These are phyloP conservation scores for Drosophila parvula DNA, from an alignment of 1,140 invertebrate species.

Conservation along the genomic window DNA sequence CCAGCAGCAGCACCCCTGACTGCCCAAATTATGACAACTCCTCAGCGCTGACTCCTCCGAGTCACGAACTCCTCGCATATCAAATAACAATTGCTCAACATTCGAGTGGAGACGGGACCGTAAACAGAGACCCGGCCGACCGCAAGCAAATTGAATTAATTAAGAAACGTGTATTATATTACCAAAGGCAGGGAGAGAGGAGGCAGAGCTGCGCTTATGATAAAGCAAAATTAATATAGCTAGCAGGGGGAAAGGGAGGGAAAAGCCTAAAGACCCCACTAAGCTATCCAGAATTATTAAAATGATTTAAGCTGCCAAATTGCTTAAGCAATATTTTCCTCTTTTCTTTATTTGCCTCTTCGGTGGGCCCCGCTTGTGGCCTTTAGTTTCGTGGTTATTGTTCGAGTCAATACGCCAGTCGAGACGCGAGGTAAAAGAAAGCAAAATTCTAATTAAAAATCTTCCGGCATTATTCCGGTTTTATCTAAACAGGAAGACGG, in stretches of 20 bases:
- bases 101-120: slow-evolving; percentile 3
- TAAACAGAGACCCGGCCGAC: slow-evolving; percentile 19
- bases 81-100: slow-evolving; percentile 63
- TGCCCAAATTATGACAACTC: slow-evolving; percentile 42
- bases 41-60: slow-evolving; percentile 7
- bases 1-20: neutral
- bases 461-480: slow-evolving; percentile 76
- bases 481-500: slow-evolving; percentile 73
- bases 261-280: slow-evolving; percentile 34
- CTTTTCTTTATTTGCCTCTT: slow-evolving; percentile 14
- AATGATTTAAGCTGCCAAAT: slow-evolving; percentile 73
- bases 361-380: slow-evolving; percentile 17
- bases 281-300: slow-evolving; percentile 66
- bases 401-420: slow-evolving; percentile 59
- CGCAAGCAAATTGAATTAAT: slow-evolving; percentile 71
- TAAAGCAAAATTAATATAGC: slow-evolving; percentile 36
- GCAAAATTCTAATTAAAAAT: slow-evolving; percentile 81
- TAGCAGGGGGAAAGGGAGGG: slow-evolving; percentile 12
- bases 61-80: slow-evolving; percentile 51
- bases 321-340: slow-evolving; percentile 45
- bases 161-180: slow-evolving; percentile 74
- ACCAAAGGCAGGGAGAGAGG: slow-evolving; percentile 21
- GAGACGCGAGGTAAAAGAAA: slow-evolving; percentile 20
- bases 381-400: slow-evolving; percentile 60
- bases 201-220: slow-evolving; percentile 2